phyloP scores from a whole-genome alignment of 53 echinoderm and acorn worm species.

The Holothuria leucospilota region DNA sequence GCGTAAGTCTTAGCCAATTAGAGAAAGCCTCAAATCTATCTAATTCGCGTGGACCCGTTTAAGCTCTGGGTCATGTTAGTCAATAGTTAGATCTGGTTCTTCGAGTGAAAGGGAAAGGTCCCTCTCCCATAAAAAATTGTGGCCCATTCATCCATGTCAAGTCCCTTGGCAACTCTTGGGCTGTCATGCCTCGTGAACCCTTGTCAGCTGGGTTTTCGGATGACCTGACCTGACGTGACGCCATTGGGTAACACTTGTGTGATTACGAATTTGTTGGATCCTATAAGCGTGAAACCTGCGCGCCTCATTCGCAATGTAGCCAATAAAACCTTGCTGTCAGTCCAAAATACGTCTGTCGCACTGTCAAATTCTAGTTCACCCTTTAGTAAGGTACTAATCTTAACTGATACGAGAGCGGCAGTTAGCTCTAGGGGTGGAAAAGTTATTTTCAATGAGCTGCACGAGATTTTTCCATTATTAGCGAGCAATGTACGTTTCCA shows the following conservation, averaged over 20 bases:
- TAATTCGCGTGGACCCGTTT: conserved; percentile 32
- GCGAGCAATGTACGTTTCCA: conserved; percentile 52
- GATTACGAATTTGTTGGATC: conserved; percentile 54
- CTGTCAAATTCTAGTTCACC: conserved; percentile 55
- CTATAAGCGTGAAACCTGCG: conserved; percentile 58
- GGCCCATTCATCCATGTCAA: conserved; percentile 48
- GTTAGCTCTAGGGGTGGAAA: conserved; percentile 68
- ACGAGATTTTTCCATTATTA: conserved; percentile 64
- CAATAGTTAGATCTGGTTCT: conserved; percentile 12
- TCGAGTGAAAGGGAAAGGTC: neutral
- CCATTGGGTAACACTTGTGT: conserved; percentile 37
- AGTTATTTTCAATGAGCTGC: conserved; percentile 53
- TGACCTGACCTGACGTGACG: conserved; percentile 23
- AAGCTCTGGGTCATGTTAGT: conserved; percentile 46
- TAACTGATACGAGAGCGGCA: conserved; percentile 56
- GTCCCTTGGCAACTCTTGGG: conserved; percentile 7
- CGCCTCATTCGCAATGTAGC: conserved; percentile 60
- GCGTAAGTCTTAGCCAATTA: conserved; percentile 42
- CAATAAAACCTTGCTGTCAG: conserved; percentile 66
- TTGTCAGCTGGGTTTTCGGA: conserved; percentile 54
- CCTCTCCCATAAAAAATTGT: conserved; percentile 27
- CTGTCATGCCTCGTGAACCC: conserved; percentile 38
- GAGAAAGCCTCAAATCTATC: conserved; percentile 48
- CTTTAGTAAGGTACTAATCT: conserved; percentile 48
- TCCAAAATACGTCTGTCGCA: conserved; percentile 54